Percentiles rank a stretch among this genome's conserved stretches.
Conservation (phyloP, 23 tunicate species). For the Oikopleura albicans region DNA sequence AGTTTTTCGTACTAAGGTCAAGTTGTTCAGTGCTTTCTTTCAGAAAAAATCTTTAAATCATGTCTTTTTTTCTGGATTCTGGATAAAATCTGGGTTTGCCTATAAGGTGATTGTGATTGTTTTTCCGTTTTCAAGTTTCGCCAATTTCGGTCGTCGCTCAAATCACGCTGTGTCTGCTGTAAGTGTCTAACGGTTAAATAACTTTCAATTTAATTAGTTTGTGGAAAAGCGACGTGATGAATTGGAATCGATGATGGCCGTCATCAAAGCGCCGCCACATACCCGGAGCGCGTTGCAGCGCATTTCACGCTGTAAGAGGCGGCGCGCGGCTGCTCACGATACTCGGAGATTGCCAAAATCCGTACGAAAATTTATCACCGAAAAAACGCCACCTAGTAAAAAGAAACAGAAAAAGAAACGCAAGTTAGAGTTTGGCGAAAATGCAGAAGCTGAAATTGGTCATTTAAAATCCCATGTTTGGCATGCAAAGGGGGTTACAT, state of each 20-base stretch:
- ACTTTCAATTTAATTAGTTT: too few relatives aligned
- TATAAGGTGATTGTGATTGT: too few relatives aligned
- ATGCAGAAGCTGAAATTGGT: not conserved
- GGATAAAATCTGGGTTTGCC: too few relatives aligned
- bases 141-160: too few relatives aligned
- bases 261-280: not conserved
- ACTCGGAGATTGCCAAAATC: not conserved
- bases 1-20: too few relatives aligned
- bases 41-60: too few relatives aligned
- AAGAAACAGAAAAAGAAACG: not conserved
- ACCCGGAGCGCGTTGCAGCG: not conserved
- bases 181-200: too few relatives aligned
- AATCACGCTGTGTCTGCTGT: too few relatives aligned
- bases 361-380: not conserved
- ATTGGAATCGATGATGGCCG: not conserved
- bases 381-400: not conserved
- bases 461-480: not conserved
- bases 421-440: not conserved
- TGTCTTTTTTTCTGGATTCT: too few relatives aligned
- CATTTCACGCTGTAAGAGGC: constrained; percentile 3
- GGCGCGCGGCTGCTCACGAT: not conserved
- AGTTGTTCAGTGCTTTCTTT: too few relatives aligned
- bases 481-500: too few relatives aligned
- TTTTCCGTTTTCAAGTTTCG: too few relatives aligned
- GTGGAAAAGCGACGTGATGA: not conserved